Evolutionary conservation across 2,888 invertebrate genomes (phyloP).

Genomic region (Eledona agricola): DNA sequence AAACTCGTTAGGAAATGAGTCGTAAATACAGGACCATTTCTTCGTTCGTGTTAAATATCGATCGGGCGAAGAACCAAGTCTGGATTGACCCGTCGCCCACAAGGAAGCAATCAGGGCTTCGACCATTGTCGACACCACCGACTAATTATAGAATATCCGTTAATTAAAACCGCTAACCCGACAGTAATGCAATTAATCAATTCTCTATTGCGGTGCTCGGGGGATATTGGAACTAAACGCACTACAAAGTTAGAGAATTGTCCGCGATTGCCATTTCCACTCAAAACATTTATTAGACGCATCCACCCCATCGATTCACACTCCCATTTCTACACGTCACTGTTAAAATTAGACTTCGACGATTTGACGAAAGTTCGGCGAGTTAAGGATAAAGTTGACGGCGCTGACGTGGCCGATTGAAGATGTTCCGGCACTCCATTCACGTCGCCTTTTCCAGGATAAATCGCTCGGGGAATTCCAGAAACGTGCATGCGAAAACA

Average conservation of each 20-base stretch:
- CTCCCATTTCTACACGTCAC: slow-evolving; percentile 1
- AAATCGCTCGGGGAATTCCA: slow-evolving; percentile 45
- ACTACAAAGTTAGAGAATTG: slow-evolving; percentile 36
- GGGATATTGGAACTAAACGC: slow-evolving; percentile 36
- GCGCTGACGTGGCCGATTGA: slow-evolving; percentile 37
- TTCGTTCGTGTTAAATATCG: slow-evolving; percentile 16
- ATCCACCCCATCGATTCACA: background rate
- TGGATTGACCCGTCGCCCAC: background rate
- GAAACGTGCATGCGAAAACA: slow-evolving; percentile 45
- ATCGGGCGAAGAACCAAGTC: slow-evolving; percentile 17
- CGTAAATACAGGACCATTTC: slow-evolving; percentile 17
- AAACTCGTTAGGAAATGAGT: slow-evolving; percentile 16
- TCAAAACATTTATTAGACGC: background rate
- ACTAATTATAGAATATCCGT: slow-evolving; percentile 53
- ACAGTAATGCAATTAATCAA: slow-evolving; percentile 48
- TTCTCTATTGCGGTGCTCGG: slow-evolving; percentile 40
- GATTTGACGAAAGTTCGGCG: slow-evolving; percentile 30
- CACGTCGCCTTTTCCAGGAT: slow-evolving; percentile 39
- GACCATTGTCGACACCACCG: slow-evolving; percentile 30
- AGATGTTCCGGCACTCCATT: slow-evolving; percentile 35
- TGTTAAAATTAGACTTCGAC: slow-evolving; percentile 31
- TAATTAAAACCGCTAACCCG: slow-evolving; percentile 50
- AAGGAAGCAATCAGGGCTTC: slow-evolving; percentile 19
- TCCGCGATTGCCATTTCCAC: background rate
- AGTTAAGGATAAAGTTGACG: slow-evolving; percentile 35